These are phyloP conservation scores for Idris sp. DNA, from an alignment of 1,140 invertebrate genomes.

Conservation along the genomic window DNA sequence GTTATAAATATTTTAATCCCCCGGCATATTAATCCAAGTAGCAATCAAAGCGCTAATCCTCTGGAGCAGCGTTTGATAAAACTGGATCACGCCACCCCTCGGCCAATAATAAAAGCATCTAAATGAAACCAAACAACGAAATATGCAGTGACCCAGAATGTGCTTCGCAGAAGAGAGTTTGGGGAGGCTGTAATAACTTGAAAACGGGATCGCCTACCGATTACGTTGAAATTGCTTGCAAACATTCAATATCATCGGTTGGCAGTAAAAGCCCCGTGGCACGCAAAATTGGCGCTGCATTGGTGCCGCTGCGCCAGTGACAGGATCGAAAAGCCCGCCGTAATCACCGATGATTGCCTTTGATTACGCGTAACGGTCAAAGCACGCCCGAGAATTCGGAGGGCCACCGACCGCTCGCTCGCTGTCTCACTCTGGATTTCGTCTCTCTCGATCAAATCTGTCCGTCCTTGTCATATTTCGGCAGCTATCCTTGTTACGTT, in stretches of 20 bases:
- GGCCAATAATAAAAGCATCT: conserved; percentile 19
- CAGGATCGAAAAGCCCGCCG: conserved; percentile 69
- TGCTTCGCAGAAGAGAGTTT: conserved; percentile 1
- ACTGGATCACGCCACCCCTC: conserved; percentile 26
- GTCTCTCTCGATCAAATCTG: conserved; percentile 18
- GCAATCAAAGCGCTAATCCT: too few species aligned
- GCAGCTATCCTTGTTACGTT: too few species aligned
- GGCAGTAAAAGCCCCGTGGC: conserved; percentile 68
- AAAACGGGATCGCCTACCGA: conserved; percentile 69
- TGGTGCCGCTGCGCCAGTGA: conserved; percentile 65
- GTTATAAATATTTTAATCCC: too few species aligned
- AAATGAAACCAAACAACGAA: conserved; percentile 42
- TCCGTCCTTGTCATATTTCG: too few species aligned
- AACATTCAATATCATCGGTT: conserved; percentile 75
- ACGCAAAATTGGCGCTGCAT: conserved; percentile 73
- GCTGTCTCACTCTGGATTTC: conserved; percentile 6
- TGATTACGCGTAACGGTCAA: conserved; percentile 75
- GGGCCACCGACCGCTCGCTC: conserved; percentile 49
- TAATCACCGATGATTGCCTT: conserved; percentile 76
- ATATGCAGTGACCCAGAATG: conserved; percentile 50
- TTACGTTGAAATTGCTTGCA: conserved; percentile 74
- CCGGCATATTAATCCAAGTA: too few species aligned
- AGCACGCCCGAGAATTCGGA: conserved; percentile 72
- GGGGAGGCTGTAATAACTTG: conserved; percentile 66
- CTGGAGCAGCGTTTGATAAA: conserved; percentile 21